phyloP scores from a whole-genome alignment of 2,888 invertebrate genomes.

The Crematogaster levior region DNA sequence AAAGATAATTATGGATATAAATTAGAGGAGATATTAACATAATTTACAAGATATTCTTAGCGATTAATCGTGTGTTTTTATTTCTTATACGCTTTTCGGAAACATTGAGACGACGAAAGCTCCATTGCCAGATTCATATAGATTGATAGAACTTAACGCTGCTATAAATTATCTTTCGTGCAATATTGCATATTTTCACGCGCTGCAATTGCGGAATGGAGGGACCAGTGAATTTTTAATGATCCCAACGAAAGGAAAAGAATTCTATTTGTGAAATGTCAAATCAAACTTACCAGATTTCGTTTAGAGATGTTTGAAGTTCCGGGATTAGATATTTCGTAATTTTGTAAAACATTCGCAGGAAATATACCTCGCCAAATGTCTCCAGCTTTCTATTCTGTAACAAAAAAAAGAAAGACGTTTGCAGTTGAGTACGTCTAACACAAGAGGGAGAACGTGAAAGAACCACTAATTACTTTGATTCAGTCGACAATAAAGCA shows the following conservation, averaged over 20 bases:
- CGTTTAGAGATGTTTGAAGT: not conserved
- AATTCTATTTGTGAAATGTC: not conserved
- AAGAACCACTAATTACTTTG: conserved; percentile 44
- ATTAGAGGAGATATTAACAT: not conserved
- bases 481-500: conserved; percentile 30
- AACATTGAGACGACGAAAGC: not conserved
- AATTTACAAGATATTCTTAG: not conserved
- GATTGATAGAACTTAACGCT: not conserved
- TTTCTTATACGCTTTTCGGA: not conserved
- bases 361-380: not conserved
- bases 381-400: not conserved
- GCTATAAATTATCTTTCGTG: not conserved
- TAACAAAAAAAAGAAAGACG: conserved; percentile 3
- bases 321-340: conserved; percentile 7
- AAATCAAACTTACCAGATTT: not conserved
- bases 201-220: not conserved
- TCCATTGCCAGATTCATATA: not conserved
- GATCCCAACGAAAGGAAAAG: not conserved
- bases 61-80: not conserved
- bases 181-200: not conserved
- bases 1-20: not conserved
- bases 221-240: not conserved
- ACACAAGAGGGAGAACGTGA: conserved; percentile 6
- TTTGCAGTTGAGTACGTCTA: conserved; percentile 19
- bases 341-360: not conserved